Evolutionary conservation across 2,888 invertebrate genomes (phyloP).

Genomic region (Octodonta nipae): DNA sequence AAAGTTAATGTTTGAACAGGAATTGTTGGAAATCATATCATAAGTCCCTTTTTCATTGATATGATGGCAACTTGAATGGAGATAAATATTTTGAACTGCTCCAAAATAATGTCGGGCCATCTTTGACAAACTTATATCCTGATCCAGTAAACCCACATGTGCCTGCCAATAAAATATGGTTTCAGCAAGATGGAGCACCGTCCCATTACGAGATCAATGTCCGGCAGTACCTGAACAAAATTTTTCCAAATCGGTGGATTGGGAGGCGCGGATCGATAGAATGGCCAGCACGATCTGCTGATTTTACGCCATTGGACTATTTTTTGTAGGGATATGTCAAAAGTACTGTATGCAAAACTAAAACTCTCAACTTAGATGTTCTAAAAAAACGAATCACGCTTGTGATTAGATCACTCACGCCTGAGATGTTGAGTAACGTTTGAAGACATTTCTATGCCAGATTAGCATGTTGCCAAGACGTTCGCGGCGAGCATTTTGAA

Average conservation of each 20-base stretch:
- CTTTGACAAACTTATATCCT: slow-evolving; percentile 5
- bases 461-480: slow-evolving; percentile 7
- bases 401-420: slow-evolving; percentile 12
- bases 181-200: slow-evolving; percentile 2
- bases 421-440: slow-evolving; percentile 12
- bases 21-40: too few relatives aligned
- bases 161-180: too few relatives aligned
- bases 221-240: slow-evolving; percentile 6
- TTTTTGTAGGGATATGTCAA: slow-evolving; percentile 9
- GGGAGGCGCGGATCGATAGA: slow-evolving; percentile 3
- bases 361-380: slow-evolving; percentile 4
- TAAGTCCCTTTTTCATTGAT: too few relatives aligned
- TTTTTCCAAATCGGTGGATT: slow-evolving; percentile 3
- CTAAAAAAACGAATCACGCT: slow-evolving; percentile 5
- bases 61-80: too few relatives aligned
- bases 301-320: slow-evolving; percentile 1
- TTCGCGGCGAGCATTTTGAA: too few relatives aligned
- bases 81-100: too few relatives aligned
- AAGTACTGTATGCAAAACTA: slow-evolving; percentile 6
- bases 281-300: slow-evolving; percentile 4
- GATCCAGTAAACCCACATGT: too few relatives aligned
- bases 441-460: slow-evolving; percentile 8
- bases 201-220: slow-evolving; percentile 6
- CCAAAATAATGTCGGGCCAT: too few relatives aligned
- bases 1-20: too few relatives aligned